A percentile compares a stretch with the other conserved stretches of the same genome.
Conservation (phyloP, 2,888 invertebrate genomes). For the Arrhopalites spinosus region DNA sequence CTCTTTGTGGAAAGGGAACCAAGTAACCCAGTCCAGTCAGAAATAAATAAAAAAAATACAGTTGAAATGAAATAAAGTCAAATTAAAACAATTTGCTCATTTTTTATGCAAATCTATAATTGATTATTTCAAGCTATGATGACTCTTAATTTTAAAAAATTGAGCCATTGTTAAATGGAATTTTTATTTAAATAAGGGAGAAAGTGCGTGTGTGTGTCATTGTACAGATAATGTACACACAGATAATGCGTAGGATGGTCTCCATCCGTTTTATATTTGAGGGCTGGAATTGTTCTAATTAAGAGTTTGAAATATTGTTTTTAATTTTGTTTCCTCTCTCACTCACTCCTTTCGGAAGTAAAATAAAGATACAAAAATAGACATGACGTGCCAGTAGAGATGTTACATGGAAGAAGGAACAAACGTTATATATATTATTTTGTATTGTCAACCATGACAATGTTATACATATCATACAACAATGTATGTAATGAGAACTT, state of each 20-base stretch:
- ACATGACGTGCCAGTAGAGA: not conserved
- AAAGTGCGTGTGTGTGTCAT: not conserved
- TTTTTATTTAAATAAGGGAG: conserved; percentile 20
- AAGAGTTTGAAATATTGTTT: conserved; percentile 19
- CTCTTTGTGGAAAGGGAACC: not conserved
- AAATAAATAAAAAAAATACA: too few species aligned
- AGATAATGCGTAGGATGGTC: not conserved
- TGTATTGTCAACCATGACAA: not conserved
- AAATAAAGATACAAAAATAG: not conserved
- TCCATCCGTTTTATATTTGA: too few species aligned
- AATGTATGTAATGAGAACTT: not conserved
- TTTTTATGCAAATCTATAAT: conserved; percentile 24
- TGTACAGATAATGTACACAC: not conserved
- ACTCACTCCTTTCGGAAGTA: not conserved
- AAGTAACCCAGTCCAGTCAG: too few species aligned
- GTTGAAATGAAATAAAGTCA: not conserved
- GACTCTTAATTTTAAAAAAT: too few species aligned
- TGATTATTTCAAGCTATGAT: not conserved
- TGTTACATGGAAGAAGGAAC: not conserved
- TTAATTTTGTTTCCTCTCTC: conserved; percentile 8
- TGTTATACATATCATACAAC: not conserved
- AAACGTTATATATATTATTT: not conserved
- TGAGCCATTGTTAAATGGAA: too few species aligned
- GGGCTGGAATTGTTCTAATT: not conserved
- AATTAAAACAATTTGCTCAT: conserved; percentile 4